Base-by-base conservation (phyloP, 2,888 invertebrate genomes). In the Ptychoptera albimana region DNA sequence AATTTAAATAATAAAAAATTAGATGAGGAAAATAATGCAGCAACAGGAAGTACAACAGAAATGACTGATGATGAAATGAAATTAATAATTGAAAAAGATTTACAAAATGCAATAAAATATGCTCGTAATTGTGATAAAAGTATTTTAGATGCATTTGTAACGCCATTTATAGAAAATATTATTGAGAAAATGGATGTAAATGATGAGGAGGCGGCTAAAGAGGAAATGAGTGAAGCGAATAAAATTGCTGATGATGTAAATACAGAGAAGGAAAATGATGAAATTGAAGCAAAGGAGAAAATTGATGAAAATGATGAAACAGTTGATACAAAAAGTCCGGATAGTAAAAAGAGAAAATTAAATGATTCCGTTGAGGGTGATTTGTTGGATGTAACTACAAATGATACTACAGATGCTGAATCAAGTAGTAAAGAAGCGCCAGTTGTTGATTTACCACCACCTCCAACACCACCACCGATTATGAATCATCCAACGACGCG, bases 121-220 rank as follows among this genome's bases (percentile, higher is more conserved):
- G 8, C 29, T n/a, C 8, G 10, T 32, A 13, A 32, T 32, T 32
- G 9, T 31, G 39, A 44, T 34, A 39, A 41, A 11, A 31, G 41
- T 43, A 39, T 14, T 37, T 73, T 74, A 53, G 69, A 67, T 50
- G 71, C 74, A 9, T 63, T 74, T 12, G 66, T 67, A 45, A 69
- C 70, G 56, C 71, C 69, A 32, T 67, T 72, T 16, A 30, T 49
- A 34, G 50, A 52, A 49, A 37, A 44, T 47, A 44, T 49, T 46
- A 29, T n/a, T 38, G 12, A 49, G 49, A 46, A 40, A 10, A 54
- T 53, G 9, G 58, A 57, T 42, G 54, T 59, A 7, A 59, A 62
- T 46, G 56, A 60, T 51, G 60, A 61, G 35, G 54, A 54, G 31
- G 53, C 61, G 51, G 52, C 61, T 12, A 35, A 35, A 10, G 38